Evolutionary conservation across 2,888 invertebrate species (phyloP).

Genomic region (Resseliella maxima): DNA sequence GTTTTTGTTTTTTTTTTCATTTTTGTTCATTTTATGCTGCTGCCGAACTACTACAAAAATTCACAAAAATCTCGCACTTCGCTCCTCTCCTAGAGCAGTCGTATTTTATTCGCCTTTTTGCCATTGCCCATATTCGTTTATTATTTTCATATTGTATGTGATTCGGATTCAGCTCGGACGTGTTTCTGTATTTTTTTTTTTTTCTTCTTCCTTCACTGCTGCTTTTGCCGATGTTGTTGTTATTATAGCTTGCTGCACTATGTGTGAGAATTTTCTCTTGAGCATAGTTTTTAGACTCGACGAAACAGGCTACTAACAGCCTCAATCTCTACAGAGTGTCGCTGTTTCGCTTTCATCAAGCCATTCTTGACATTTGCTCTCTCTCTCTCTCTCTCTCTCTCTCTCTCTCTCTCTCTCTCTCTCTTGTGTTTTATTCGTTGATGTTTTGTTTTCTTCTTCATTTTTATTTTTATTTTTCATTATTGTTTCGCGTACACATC

Average conservation of each 20-base stretch:
- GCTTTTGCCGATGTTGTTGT: no score
- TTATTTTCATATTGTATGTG: background rate
- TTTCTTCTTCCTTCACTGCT: background rate
- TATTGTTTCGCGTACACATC: background rate
- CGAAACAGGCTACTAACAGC: slow-evolving; percentile 31
- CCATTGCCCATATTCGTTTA: slow-evolving; percentile 20
- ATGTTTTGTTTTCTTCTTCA: no score
- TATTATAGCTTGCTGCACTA: background rate
- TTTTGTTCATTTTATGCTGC: no score
- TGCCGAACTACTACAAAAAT: no score
- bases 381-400: no score
- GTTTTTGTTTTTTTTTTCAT: background rate
- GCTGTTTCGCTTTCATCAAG: slow-evolving; percentile 45
- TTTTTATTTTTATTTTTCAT: no score
- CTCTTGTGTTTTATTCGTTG: no score
- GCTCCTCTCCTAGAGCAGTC: background rate
- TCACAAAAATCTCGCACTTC: background rate
- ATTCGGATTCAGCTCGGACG: background rate
- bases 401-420: no score
- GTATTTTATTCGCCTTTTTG: background rate
- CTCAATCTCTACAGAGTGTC: background rate
- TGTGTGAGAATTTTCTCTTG: slow-evolving; percentile 45
- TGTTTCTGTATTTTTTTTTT: background rate
- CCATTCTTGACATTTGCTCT: slow-evolving; percentile 41
- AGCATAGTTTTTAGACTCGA: slow-evolving; percentile 12